Evolutionary conservation across 2,113 vertebrate species (phyloP), one percentile per base, ranked within the genome.

Genomic region (Trichomycterus rosablanca): DNA sequence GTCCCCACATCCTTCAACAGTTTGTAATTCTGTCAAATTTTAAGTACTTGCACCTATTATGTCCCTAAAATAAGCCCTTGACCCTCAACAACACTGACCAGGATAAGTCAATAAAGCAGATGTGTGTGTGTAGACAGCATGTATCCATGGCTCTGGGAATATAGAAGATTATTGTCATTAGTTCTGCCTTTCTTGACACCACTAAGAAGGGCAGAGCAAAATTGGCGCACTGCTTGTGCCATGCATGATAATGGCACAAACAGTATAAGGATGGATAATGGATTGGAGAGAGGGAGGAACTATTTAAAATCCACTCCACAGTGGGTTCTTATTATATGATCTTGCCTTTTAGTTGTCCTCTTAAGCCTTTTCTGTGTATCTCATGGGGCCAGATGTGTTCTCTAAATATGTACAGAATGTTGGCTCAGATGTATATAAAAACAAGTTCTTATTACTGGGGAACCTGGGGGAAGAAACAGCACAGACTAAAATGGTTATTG

Each of bases 141-240:
- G 14, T 54, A 54, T 45, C 42, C 53, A 24, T 9, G 24, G 34
- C 61, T 24, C 23, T 35, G 40, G 14, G 44, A 24, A 39, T 30
- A 24, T 23, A 30, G 16, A 53, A 45, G 39, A 53, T 24, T 44
- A n/a, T 26, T 63, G 49, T 44, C 49, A 44, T 44, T 32, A 63
- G 18, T 12, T 24, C 26, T 32, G n/a, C n/a, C n/a, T n/a, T n/a
- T n/a, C n/a, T n/a, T 15, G 53, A 43, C 39, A 45, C 39, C 28
- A 46, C 18, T 30, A 14, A 34, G 15, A 22, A 34, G 56, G 16
- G 24, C 42, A 46, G 28, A 59, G 43, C 16, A 23, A 18, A 35
- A 6, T 14, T 40, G 18, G 42, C 43, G 23, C 30, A 22, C n/a
- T 35, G 43, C 8, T 34, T 22, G 18, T 24, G 56, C 40, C 40